Base-by-base conservation (phyloP, 2,113 vertebrate species). In the Peromyscus leucopus region DNA sequence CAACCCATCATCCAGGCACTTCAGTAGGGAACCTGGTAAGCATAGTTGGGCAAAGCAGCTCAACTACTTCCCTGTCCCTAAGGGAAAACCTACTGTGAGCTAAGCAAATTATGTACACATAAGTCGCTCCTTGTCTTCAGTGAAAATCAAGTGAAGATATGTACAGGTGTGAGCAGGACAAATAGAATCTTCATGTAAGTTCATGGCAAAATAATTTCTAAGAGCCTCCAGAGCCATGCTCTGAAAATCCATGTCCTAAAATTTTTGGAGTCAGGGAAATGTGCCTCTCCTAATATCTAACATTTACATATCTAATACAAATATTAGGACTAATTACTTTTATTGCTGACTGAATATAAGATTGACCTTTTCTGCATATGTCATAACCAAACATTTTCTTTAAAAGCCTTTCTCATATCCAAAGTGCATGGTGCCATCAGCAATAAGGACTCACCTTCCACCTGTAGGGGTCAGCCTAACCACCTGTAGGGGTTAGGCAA, bases 301-400 rank as follows among this genome's bases (percentile, higher is more conserved):
- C 71, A 93, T 46, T 92, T 65, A 83, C 55, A 79, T 79, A 80
- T 51, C 13, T 65, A 90, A 59, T 89, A 82, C 28, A 92, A 92
- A 88, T 75, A 93, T 83, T 90, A 88, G 42, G 63, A 87, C 39
- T 92, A 88, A 59, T 80, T 78, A 75, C 80, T 63, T 55, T 90
- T 92, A 75, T 84, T 95, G 16, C n/a, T 92, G 33, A 79, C 24
- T 42, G 87, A 93, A 90, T 67, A 85, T 88, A 91, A 46, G 78
- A 83, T 67, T 94, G 36, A 39, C 17, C 22, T 85, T 92, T 93
- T 90, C 76, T 55, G 10, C 12, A 65, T n/a, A 90, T 84, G 42
- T 48, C 28, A 86, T 67, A 94, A 82, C 65, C 7, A 42, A 93
- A 83, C 80, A 28, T 78, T 96, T 92, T 91, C 42, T 57, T 82